Evolutionary conservation across 2,113 vertebrate species (phyloP), one percentile per base, ranked within the genome.

Genomic region (Lampris megalopsis): DNA sequence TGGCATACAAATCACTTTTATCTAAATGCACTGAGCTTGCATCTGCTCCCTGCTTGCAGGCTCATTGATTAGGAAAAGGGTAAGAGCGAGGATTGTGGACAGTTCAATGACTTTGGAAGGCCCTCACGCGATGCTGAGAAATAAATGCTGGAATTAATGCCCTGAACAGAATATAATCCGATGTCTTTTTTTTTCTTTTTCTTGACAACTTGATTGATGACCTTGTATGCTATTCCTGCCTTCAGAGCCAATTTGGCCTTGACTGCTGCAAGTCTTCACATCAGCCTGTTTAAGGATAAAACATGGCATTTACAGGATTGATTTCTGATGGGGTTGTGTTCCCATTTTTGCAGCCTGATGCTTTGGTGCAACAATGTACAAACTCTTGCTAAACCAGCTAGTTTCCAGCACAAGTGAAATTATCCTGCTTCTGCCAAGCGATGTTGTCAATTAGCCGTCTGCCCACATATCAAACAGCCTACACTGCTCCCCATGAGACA

Each of bases 371-470:
- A 79, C 48, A 73, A 62, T 52, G 76, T 59, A 66, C 65, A 69
- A 71, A 73, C 79, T 75, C 63, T 75, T 24, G 66, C 62, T 43
- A 53, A 40, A 53, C 64, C 53, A 58, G 58, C 56, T 54, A 60
- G 72, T 83, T 80, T 78, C 67, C 61, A 38, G 56, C 65, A 40
- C 71, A 70, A 70, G 62, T 48, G 72, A 77, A 76, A 74, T 81
- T 49, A 75, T 68, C 61, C 49, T 68, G 73, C 45, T 50, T n/a
- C 54, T 52, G 41, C 61, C 62, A 24, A 40, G 65, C 8, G 24
- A 40, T 54, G 61, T 68, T 50, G 37, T 75, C 69, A 86, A 82
- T 81, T 80, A 80, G 73, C 56, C 68, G 68, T 37, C 24, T 63
- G 47, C 68, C 63, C 35, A 52, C 41, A 50, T 38, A 71, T 69